Percentiles rank a stretch among this genome's conserved stretches.
These are phyloP conservation scores for Harpegnathos saltator DNA, from an alignment of 1,140 invertebrate genomes.

Conservation along the genomic window DNA sequence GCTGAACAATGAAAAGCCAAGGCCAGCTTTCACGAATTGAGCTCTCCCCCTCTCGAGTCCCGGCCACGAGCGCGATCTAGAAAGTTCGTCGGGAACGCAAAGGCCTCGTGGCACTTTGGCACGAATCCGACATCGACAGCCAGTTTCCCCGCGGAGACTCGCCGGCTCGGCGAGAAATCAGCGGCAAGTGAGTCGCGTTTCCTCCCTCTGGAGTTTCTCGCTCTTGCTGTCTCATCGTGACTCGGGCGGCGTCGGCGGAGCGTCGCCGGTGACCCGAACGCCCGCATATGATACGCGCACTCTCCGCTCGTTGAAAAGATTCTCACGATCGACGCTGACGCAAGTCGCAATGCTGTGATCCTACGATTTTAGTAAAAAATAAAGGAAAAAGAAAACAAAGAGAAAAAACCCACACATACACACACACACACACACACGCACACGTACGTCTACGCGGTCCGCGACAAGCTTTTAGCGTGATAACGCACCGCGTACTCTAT, in stretches of 20 bases:
- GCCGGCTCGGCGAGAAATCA: background rate
- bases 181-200: background rate
- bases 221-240: slow-evolving; percentile 20
- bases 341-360: slow-evolving; percentile 75
- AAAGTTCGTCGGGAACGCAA: background rate
- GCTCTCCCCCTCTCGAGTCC: background rate
- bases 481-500: slow-evolving; percentile 7
- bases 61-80: background rate
- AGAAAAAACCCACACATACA: too few relatives aligned
- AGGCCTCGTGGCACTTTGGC: background rate
- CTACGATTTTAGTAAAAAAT: slow-evolving; percentile 68
- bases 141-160: background rate
- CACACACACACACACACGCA: too few relatives aligned
- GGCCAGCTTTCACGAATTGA: background rate
- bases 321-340: slow-evolving; percentile 33
- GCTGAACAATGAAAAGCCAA: too few relatives aligned
- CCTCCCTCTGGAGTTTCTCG: background rate
- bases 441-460: background rate
- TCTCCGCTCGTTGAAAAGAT: slow-evolving; percentile 47
- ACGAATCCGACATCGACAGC: background rate
- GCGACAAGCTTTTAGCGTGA: background rate
- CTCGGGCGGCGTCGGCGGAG: background rate
- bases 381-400: too few relatives aligned
- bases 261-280: slow-evolving; percentile 29
- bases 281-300: slow-evolving; percentile 37